phyloP scores from a whole-genome alignment of 2,113 vertebrate genomes.

The Protobothrops mucrosquamatus region DNA sequence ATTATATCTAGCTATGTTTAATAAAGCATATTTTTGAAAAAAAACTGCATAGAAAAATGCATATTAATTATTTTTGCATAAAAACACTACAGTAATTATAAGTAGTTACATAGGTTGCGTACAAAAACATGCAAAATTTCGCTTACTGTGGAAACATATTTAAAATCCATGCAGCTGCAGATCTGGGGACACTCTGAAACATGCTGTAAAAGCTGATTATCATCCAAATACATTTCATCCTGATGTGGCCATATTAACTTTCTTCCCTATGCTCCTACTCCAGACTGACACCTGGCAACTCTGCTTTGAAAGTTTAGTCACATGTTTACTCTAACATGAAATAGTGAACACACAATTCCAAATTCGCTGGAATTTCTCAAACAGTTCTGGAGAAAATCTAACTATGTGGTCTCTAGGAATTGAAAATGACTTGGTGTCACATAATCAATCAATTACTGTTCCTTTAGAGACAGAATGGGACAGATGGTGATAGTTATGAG shows the following conservation, averaged over 20 bases:
- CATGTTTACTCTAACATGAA: not conserved
- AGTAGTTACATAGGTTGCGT: not conserved
- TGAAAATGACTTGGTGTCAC: not conserved
- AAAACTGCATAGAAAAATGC: not conserved
- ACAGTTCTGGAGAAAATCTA: not conserved
- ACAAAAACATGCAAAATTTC: not conserved
- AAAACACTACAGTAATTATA: not conserved
- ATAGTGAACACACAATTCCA: not conserved
- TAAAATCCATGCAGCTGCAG: not conserved
- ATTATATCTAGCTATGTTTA: not conserved
- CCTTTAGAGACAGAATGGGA: not conserved
- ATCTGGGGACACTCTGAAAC: not conserved
- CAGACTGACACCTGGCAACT: not conserved
- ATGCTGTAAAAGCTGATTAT: not conserved
- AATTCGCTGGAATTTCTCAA: not conserved
- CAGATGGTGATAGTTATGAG: not conserved
- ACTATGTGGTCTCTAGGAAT: not conserved
- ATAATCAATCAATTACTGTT: not conserved
- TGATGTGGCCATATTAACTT: not conserved
- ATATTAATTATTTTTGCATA: not conserved
- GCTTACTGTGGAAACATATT: not conserved
- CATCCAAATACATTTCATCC: not conserved
- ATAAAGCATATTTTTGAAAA: not conserved
- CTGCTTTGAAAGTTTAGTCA: not conserved
- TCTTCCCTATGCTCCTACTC: not conserved